A percentile compares a stretch with the other conserved stretches of the same genome.
These are phyloP conservation scores for Naja naja DNA, from an alignment of 2,113 vertebrate species.

Conservation along the genomic window DNA sequence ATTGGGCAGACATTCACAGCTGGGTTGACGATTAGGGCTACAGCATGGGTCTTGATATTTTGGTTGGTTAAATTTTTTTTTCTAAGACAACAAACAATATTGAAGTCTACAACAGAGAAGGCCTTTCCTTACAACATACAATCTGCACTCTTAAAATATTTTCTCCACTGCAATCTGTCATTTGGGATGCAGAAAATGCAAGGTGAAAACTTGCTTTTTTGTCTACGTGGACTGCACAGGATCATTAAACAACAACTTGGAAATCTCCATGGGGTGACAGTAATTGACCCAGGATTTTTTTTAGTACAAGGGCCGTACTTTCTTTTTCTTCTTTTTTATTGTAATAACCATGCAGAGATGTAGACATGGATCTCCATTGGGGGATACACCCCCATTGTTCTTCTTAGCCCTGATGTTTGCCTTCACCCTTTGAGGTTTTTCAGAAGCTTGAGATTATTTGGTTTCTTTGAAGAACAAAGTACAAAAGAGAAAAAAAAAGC, in stretches of 20 bases:
- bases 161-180: conserved; percentile 25
- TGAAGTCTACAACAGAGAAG: background rate
- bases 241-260: conserved; percentile 37
- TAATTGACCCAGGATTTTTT: conserved; percentile 68
- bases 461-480: conserved; percentile 72
- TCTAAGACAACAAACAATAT: background rate
- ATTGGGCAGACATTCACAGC: background rate
- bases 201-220: conserved; percentile 44
- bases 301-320: conserved; percentile 45
- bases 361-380: conserved; percentile 49
- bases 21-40: background rate
- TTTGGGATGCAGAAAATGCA: conserved; percentile 46
- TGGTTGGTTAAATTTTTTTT: background rate
- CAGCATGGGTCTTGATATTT: too few relatives aligned
- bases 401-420: conserved; percentile 63
- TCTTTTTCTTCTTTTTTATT: conserved; percentile 17
- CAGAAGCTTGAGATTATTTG: conserved; percentile 69
- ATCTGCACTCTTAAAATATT: conserved; percentile 22
- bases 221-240: conserved; percentile 39
- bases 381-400: conserved; percentile 65
- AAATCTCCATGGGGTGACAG: conserved; percentile 66
- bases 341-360: conserved; percentile 62
- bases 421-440: conserved; percentile 71
- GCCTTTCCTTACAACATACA: background rate
- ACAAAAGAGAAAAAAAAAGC: conserved; percentile 7